Evolutionary conservation across 2,888 invertebrate genomes (phyloP), one percentile per base, ranked within the genome.

Genomic region (Campoletis raptor): DNA sequence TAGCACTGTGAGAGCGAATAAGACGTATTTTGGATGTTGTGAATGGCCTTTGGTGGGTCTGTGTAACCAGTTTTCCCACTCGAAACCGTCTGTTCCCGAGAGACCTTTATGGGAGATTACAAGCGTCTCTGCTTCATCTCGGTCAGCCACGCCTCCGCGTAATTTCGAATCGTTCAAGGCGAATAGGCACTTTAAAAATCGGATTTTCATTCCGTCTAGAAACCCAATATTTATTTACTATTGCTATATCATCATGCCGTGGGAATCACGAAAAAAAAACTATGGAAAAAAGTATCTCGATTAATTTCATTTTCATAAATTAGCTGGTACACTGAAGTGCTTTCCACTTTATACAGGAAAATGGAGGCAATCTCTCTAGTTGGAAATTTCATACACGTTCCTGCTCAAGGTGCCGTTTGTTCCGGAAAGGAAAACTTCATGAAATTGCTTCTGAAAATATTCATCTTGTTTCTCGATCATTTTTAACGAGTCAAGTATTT

Each of bases 51-150:
- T 57, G 61, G 69, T 81, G 48, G 81, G 21, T 76, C 67, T 54
- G 45, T 57, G 74, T 81, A 86, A 84, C 86, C 86, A 86, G 86
- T 86, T 86, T 86, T 86, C 86, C 84, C 86, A 86, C 86, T 81
- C 86, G 81, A 84, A 81, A 81, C 81, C 52, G 57, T 81, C 81
- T 66, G 21, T 81, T 52, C 78, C 57, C 52, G 52, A 64, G 81
- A 81, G 72, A 69, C 81, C 81, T 81, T 77, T 78, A 81, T 83
- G 45, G 77, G 21, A 83, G 78, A 85, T 76, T 70, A 69, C 70
- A 74, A 74, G 81, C 67, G 76, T 74, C 61, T 74, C 76, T 70
- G 76, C 67, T 81, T 77, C 83, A 81, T 77, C 81, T 77, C 76
- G 72, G 69, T 74, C 67, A 24, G 66, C 84, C 86, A 81, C 84